A percentile compares a stretch with the other conserved stretches of the same genome.
Evolutionary conservation across 2,797 vertebrate species (phyloP).

Genomic region (Tokudaia muenninki): DNA sequence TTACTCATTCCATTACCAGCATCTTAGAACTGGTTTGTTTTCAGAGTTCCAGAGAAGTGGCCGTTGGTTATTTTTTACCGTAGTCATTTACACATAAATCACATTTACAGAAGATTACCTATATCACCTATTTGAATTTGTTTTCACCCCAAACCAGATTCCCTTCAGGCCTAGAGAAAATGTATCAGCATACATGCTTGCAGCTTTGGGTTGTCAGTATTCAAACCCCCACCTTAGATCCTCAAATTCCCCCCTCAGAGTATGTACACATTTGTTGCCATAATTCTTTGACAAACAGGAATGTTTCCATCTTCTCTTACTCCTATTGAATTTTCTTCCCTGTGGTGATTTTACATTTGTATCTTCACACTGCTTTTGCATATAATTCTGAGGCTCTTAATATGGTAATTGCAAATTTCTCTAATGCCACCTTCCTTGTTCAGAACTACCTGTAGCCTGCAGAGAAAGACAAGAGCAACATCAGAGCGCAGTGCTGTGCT

Average conservation of each 20-base stretch:
- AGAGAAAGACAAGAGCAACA: neutral
- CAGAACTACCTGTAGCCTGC: neutral
- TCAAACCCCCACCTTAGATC: neutral
- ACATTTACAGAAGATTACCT: slow-evolving; percentile 61
- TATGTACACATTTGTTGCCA: neutral
- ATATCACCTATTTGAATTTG: slow-evolving; percentile 64
- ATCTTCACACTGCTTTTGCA: slow-evolving; percentile 32
- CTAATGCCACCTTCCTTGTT: neutral
- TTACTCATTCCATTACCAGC: slow-evolving; percentile 60
- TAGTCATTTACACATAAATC: slow-evolving; percentile 68
- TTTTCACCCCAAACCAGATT: slow-evolving; percentile 59
- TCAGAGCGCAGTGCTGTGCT: neutral
- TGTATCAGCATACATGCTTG: slow-evolving; percentile 16
- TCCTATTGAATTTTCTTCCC: slow-evolving; percentile 25
- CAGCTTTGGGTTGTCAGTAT: neutral
- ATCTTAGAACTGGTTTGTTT: slow-evolving; percentile 59
- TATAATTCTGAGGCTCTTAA: slow-evolving; percentile 45
- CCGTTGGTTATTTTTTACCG: slow-evolving; percentile 33
- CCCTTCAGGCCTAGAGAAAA: neutral
- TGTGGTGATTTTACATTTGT: slow-evolving; percentile 21
- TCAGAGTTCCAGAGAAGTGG: slow-evolving; percentile 39
- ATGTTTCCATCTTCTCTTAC: slow-evolving; percentile 17
- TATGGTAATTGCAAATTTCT: neutral
- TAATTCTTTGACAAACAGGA: slow-evolving; percentile 59
- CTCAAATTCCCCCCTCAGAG: neutral